Evolutionary conservation across 2,113 vertebrate species (phyloP).

Genomic region (Barbus barbus): DNA sequence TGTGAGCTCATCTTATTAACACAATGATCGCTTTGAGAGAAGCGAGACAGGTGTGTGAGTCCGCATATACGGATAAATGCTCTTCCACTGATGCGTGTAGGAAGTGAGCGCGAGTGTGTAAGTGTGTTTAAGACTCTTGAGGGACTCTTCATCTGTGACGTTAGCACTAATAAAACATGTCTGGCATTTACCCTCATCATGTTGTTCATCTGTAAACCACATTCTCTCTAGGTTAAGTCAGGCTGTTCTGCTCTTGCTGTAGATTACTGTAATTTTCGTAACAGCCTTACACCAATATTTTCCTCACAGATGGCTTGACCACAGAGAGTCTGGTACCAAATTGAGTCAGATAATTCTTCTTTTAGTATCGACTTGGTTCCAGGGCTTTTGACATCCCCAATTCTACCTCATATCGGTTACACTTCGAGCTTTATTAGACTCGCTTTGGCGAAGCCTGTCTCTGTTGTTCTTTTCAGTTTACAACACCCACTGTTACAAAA

Average conservation of each 20-base stretch:
- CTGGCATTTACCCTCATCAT: background rate
- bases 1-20: slow-evolving; percentile 11
- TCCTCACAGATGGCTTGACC: background rate
- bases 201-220: background rate
- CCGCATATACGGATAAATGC: slow-evolving; percentile 4
- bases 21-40: background rate
- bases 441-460: background rate
- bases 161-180: slow-evolving; percentile 36
- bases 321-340: background rate
- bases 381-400: too few species aligned
- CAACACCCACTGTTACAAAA: background rate
- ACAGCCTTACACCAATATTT: background rate
- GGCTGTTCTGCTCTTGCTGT: background rate
- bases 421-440: slow-evolving; percentile 25
- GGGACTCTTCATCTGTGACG: slow-evolving; percentile 8
- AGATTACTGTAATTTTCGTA: slow-evolving; percentile 1
- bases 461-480: slow-evolving; percentile 12
- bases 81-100: background rate
- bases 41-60: background rate
- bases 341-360: background rate
- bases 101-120: too few species aligned
- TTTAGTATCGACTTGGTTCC: background rate
- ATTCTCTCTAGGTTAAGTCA: background rate
- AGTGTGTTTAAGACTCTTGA: too few species aligned
- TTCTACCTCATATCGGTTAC: slow-evolving; percentile 26